A percentile compares a stretch with the other conserved stretches of the same genome.
Conservation (phyloP, 1,140 invertebrate species). For the Steinernema khuongi region DNA sequence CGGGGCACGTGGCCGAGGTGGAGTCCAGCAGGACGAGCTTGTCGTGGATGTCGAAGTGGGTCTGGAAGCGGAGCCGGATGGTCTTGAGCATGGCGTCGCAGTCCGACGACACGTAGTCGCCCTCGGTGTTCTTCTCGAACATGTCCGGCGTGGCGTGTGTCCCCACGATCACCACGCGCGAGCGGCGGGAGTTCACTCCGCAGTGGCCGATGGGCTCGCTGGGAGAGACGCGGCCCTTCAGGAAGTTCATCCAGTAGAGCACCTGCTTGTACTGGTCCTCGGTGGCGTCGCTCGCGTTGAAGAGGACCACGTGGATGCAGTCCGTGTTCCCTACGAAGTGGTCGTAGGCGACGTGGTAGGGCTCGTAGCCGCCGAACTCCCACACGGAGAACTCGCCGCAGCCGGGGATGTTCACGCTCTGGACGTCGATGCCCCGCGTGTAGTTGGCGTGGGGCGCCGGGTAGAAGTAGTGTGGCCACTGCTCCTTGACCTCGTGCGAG, state of each 20-base stretch:
- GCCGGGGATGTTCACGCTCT: slow-evolving; percentile 65
- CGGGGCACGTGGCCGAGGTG: slow-evolving; percentile 64
- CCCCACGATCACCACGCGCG: slow-evolving; percentile 66
- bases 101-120: slow-evolving; percentile 66
- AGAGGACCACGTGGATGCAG: slow-evolving; percentile 71
- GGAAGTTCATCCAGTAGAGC: slow-evolving; percentile 75
- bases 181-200: slow-evolving; percentile 59
- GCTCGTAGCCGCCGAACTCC: slow-evolving; percentile 77
- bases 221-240: slow-evolving; percentile 69
- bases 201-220: slow-evolving; percentile 68
- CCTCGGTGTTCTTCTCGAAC: slow-evolving; percentile 62
- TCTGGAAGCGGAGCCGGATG: slow-evolving; percentile 61
- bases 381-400: slow-evolving; percentile 70
- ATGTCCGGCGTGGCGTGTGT: slow-evolving; percentile 66
- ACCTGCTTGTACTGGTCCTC: slow-evolving; percentile 68
- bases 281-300: slow-evolving; percentile 69
- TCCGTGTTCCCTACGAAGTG: slow-evolving; percentile 70
- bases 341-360: slow-evolving; percentile 74
- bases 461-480: slow-evolving; percentile 11
- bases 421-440: slow-evolving; percentile 69
- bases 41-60: slow-evolving; percentile 65
- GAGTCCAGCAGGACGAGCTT: slow-evolving; percentile 65
- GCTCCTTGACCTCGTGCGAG: slow-evolving; percentile 32
- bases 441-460: slow-evolving; percentile 65
- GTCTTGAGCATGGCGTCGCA: slow-evolving; percentile 64